A percentile compares a stretch with the other conserved stretches of the same genome.
These are phyloP conservation scores for Knipowitschia caucasica DNA, from an alignment of 2,797 vertebrate genomes.

Conservation along the genomic window DNA sequence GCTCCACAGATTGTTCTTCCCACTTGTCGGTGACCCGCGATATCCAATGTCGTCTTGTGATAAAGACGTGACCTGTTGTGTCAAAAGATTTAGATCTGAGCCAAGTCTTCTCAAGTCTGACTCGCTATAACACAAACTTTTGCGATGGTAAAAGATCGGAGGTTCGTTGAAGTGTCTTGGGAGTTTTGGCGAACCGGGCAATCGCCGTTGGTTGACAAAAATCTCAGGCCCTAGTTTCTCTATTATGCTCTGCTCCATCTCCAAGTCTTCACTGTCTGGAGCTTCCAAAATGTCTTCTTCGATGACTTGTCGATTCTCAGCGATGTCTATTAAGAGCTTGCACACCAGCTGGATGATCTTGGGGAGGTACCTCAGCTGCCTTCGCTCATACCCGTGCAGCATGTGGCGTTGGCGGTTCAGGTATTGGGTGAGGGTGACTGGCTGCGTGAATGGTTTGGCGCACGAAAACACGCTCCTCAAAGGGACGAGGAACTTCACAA, in stretches of 20 bases:
- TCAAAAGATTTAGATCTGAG: slow-evolving; percentile 78
- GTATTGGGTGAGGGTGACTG: slow-evolving; percentile 86
- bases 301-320: slow-evolving; percentile 85
- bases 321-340: slow-evolving; percentile 85
- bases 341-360: slow-evolving; percentile 88
- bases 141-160: slow-evolving; percentile 81
- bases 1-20: slow-evolving; percentile 11
- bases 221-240: slow-evolving; percentile 67
- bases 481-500: slow-evolving; percentile 88
- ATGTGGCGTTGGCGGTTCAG: slow-evolving; percentile 89
- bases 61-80: slow-evolving; percentile 64
- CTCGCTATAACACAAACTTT: slow-evolving; percentile 92
- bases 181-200: slow-evolving; percentile 57
- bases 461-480: slow-evolving; percentile 87
- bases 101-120: slow-evolving; percentile 83
- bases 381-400: slow-evolving; percentile 89
- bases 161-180: slow-evolving; percentile 73
- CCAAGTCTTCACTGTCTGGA: slow-evolving; percentile 81
- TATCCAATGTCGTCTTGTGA: slow-evolving; percentile 45
- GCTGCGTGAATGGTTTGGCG: slow-evolving; percentile 77
- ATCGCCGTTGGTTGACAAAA: slow-evolving; percentile 51
- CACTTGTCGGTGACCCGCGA: not conserved
- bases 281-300: slow-evolving; percentile 80
- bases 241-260: slow-evolving; percentile 75
- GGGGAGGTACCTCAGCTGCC: slow-evolving; percentile 85